A percentile compares a stretch with the other conserved stretches of the same genome.
Conservation (phyloP, 2,113 vertebrate genomes). For the Anas platyrhynchos region DNA sequence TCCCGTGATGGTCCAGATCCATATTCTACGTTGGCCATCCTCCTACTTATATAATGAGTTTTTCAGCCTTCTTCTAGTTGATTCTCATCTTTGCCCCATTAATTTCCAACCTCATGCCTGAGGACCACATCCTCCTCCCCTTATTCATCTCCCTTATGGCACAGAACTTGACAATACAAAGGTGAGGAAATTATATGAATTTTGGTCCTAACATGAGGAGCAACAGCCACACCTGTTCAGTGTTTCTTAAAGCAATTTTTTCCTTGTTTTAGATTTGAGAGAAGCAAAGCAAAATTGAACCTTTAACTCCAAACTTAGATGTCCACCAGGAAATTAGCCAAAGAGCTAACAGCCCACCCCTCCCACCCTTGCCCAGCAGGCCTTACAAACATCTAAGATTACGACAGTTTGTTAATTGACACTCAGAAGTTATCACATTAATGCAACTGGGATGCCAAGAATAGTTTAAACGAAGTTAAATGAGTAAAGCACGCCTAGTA, state of each 20-base stretch:
- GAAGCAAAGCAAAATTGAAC: neutral
- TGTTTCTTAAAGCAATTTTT: neutral
- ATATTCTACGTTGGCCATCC: neutral
- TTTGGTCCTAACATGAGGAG: neutral
- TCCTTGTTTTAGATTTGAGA: neutral
- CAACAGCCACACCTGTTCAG: neutral
- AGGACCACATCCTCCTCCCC: neutral
- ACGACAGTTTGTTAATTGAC: constrained; percentile 75
- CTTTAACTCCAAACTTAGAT: neutral
- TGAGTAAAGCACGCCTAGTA: constrained; percentile 68
- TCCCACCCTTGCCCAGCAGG: neutral
- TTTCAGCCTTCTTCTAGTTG: neutral
- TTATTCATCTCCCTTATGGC: neutral
- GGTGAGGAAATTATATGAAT: neutral
- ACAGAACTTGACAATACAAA: neutral
- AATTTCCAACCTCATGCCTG: neutral
- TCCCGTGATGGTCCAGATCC: neutral
- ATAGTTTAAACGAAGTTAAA: constrained; percentile 78
- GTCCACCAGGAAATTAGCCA: constrained; percentile 10
- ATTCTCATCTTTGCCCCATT: neutral
- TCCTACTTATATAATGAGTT: neutral
- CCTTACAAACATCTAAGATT: constrained; percentile 13
- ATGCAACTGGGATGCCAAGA: constrained; percentile 72
- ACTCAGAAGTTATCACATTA: constrained; percentile 75
- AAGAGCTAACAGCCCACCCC: constrained; percentile 2